Conservation (phyloP, 1,140 invertebrate genomes). For the Phymastichus coffea region DNA sequence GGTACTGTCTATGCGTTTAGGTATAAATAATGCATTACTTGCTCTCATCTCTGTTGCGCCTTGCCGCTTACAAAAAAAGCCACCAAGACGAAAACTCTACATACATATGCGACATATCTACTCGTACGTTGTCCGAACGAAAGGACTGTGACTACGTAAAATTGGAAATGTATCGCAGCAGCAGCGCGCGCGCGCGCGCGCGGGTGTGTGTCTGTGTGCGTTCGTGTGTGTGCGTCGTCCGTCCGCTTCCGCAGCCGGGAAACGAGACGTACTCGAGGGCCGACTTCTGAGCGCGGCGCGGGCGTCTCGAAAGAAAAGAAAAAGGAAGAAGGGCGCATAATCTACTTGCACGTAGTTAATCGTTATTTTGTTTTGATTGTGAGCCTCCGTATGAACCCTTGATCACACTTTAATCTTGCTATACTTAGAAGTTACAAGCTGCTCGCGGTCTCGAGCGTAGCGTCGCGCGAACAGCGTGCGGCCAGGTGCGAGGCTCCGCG, state of each 20-base stretch:
- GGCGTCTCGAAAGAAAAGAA: too few species aligned
- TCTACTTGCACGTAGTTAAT: too few species aligned
- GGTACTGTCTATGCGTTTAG: constrained; percentile 53
- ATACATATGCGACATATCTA: constrained; percentile 42
- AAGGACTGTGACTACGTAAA: constrained; percentile 48
- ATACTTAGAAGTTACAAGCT: too few species aligned
- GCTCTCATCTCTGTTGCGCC: constrained; percentile 35
- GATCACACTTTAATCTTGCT: too few species aligned
- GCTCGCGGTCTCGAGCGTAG: too few species aligned
- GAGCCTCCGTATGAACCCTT: too few species aligned
- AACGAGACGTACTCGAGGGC: not conserved
- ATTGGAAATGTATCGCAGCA: constrained; percentile 37
- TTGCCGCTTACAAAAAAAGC: constrained; percentile 29
- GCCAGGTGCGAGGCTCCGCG: not conserved
- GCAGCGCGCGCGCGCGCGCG: constrained; percentile 26
- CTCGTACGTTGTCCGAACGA: constrained; percentile 42
- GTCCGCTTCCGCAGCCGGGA: not conserved
- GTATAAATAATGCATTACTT: constrained; percentile 52
- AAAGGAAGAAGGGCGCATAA: too few species aligned
- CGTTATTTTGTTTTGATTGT: too few species aligned
- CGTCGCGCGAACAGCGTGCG: too few species aligned
- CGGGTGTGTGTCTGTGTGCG: constrained; percentile 5
- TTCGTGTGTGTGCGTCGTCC: not conserved
- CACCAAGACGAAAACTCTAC: constrained; percentile 26
- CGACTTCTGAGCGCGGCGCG: not conserved